Percentiles rank a stretch among this genome's conserved stretches.
Evolutionary conservation across 2,888 invertebrate species (phyloP).

Genomic region (Dendrolimus houi): DNA sequence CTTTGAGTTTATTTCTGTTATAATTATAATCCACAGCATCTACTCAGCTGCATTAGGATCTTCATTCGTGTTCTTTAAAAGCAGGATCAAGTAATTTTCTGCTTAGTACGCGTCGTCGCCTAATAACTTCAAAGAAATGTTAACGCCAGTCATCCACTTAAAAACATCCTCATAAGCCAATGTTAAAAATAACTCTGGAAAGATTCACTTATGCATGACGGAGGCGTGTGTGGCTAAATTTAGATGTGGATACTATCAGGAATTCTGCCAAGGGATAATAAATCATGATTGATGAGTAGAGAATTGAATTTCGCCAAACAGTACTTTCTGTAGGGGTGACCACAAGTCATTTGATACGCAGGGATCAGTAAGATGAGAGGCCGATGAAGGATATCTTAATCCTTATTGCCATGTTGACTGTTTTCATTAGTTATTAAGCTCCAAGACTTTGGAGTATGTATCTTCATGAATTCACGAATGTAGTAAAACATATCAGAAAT

Average conservation of each 20-base stretch:
- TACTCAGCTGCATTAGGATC: no score
- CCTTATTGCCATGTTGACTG: no score
- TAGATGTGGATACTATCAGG: constrained; percentile 18
- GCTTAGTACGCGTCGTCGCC: constrained; percentile 4
- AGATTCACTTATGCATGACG: constrained; percentile 25
- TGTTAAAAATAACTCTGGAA: constrained; percentile 31
- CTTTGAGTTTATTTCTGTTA: no score
- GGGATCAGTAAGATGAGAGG: no score
- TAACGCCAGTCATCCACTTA: constrained; percentile 16
- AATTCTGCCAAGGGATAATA: constrained; percentile 14
- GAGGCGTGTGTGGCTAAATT: constrained; percentile 32
- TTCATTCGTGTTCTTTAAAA: no score
- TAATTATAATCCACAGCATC: no score
- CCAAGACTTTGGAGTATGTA: no score
- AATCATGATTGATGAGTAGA: constrained; percentile 5
- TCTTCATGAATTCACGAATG: no score
- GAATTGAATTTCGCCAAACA: neutral
- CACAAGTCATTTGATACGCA: neutral
- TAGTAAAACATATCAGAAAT: no score
- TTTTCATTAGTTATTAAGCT: no score
- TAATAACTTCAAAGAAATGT: neutral
- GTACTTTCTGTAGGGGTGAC: neutral
- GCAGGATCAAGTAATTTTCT: no score
- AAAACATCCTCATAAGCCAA: constrained; percentile 33
- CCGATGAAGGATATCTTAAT: no score